Evolutionary conservation across 1,140 invertebrate species (phyloP).

Genomic region (Cyclina sinensis): DNA sequence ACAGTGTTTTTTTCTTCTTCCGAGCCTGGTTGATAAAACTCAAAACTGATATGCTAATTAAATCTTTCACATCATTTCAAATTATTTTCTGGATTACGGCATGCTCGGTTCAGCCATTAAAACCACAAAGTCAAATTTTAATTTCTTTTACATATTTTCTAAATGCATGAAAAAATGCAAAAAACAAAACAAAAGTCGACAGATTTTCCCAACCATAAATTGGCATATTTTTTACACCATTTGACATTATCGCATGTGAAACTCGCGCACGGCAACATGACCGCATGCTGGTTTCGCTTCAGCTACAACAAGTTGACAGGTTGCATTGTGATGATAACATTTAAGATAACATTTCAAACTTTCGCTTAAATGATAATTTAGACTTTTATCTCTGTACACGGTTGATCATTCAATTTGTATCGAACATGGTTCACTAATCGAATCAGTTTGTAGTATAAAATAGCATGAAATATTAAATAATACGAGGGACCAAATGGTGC

Average conservation of each 20-base stretch:
- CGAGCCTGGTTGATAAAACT: too few relatives aligned
- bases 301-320: constrained; percentile 24
- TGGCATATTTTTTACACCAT: constrained; percentile 10
- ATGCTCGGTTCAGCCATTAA: background rate
- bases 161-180: background rate
- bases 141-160: constrained; percentile 17
- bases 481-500: constrained; percentile 3
- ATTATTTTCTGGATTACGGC: background rate
- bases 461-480: constrained; percentile 40
- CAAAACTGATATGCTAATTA: too few relatives aligned
- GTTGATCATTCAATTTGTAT: constrained; percentile 37
- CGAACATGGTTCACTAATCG: background rate
- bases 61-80: background rate
- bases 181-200: constrained; percentile 2
- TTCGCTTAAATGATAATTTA: constrained; percentile 55
- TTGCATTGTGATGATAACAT: constrained; percentile 50
- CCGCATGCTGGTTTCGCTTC: background rate
- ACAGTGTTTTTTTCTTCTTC: too few relatives aligned
- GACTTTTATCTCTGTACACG: background rate
- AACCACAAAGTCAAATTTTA: background rate
- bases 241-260: constrained; percentile 37
- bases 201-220: constrained; percentile 32
- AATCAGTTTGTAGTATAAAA: background rate
- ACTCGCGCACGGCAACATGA: background rate
- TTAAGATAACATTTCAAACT: constrained; percentile 50